Evolutionary conservation across 2,797 vertebrate genomes (phyloP).

Genomic region (Scomberomorus guttatus): DNA sequence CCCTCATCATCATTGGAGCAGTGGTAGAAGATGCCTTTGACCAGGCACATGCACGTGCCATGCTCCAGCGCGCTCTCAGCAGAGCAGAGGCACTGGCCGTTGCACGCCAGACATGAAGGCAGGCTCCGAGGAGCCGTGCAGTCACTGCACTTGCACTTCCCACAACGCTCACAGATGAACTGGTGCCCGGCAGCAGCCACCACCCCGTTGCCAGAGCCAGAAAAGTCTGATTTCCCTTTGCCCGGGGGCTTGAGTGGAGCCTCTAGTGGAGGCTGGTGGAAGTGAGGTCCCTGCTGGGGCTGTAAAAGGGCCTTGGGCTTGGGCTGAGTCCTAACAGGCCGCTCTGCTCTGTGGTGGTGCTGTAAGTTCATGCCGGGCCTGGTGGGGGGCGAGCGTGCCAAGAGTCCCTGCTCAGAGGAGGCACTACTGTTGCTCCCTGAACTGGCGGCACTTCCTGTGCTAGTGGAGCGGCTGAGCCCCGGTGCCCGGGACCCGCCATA

Average conservation of each 20-base stretch:
- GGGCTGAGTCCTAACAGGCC: slow-evolving; percentile 92
- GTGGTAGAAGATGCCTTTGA: slow-evolving; percentile 98
- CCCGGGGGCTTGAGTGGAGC: slow-evolving; percentile 89
- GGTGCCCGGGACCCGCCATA: slow-evolving; percentile 83
- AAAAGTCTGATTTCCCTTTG: slow-evolving; percentile 84
- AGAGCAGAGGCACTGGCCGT: slow-evolving; percentile 95
- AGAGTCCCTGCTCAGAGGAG: slow-evolving; percentile 93
- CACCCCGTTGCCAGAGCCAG: slow-evolving; percentile 54
- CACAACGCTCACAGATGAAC: slow-evolving; percentile 96
- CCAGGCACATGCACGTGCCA: slow-evolving; percentile 97
- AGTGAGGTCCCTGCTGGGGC: slow-evolving; percentile 73
- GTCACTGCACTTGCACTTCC: slow-evolving; percentile 95
- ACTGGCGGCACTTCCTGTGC: slow-evolving; percentile 94
- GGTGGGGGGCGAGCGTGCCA: slow-evolving; percentile 88
- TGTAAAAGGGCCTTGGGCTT: slow-evolving; percentile 84
- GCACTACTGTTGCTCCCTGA: slow-evolving; percentile 94
- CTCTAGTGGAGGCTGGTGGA: slow-evolving; percentile 74
- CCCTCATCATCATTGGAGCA: slow-evolving; percentile 96
- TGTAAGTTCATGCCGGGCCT: slow-evolving; percentile 78
- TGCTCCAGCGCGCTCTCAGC: slow-evolving; percentile 96
- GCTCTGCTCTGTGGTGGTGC: slow-evolving; percentile 82
- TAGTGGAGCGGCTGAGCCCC: slow-evolving; percentile 92
- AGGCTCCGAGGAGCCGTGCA: slow-evolving; percentile 93
- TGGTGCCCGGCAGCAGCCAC: slow-evolving; percentile 87
- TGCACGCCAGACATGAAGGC: slow-evolving; percentile 93